These are phyloP conservation scores for Trissolcus japonicus DNA, from an alignment of 2,888 invertebrate genomes.

Conservation along the genomic window DNA sequence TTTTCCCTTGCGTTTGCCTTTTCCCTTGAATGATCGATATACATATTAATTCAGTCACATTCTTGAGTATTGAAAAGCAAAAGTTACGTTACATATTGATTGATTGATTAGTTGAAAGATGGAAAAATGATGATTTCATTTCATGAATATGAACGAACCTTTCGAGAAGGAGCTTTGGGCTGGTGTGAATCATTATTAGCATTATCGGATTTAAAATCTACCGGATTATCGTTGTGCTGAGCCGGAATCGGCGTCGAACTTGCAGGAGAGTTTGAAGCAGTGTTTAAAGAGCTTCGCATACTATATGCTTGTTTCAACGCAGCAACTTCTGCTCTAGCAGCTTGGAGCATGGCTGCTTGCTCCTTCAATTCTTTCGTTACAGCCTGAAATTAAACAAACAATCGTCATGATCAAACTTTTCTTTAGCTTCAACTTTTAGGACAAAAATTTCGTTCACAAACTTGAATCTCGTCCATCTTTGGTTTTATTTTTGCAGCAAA, in stretches of 20 bases:
- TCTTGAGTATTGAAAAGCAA: background rate
- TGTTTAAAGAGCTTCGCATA: conserved; percentile 49
- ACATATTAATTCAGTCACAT: background rate
- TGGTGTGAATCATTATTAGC: conserved; percentile 72
- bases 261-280: conserved; percentile 48
- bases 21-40: conserved; percentile 2
- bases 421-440: background rate
- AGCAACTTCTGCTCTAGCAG: conserved; percentile 69
- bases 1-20: conserved; percentile 7
- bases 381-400: conserved; percentile 59
- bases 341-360: conserved; percentile 68
- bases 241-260: conserved; percentile 63
- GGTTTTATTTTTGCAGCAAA: conserved; percentile 49
- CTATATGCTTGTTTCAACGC: conserved; percentile 68
- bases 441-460: conserved; percentile 19
- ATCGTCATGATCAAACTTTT: background rate
- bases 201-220: conserved; percentile 63
- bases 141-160: conserved; percentile 69
- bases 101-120: no score
- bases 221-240: conserved; percentile 5
- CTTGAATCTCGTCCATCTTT: conserved; percentile 60
- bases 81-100: background rate
- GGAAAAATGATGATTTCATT: background rate
- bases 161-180: conserved; percentile 82
- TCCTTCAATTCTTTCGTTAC: conserved; percentile 71